Conservation (phyloP, 1,140 invertebrate genomes). For the Drosophila pectinifera region DNA sequence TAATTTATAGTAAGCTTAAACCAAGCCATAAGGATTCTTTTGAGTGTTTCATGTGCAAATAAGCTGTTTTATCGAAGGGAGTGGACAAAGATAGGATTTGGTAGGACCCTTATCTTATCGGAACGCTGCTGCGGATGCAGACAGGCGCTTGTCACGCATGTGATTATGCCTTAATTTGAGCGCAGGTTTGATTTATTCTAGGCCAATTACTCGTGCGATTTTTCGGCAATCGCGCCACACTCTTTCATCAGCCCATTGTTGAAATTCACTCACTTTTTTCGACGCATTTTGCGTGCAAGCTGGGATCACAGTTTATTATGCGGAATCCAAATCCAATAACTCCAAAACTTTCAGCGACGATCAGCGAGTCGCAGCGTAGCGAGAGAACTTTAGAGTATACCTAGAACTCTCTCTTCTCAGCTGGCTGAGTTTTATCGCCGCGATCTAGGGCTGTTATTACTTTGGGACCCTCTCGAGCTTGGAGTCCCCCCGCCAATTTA, state of each 20-base stretch:
- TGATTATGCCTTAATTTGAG: constrained; percentile 81
- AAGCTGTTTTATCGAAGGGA: neutral
- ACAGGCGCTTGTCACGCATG: constrained; percentile 76
- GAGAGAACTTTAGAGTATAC: constrained; percentile 33
- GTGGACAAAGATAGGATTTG: neutral
- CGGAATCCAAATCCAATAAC: constrained; percentile 5
- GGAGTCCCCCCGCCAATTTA: constrained; percentile 39
- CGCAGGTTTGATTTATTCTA: constrained; percentile 69
- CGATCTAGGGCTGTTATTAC: constrained; percentile 29
- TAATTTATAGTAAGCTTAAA: neutral
- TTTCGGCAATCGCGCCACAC: constrained; percentile 23
- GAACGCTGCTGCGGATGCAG: constrained; percentile 28
- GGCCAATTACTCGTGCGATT: constrained; percentile 33
- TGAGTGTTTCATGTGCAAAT: constrained; percentile 9
- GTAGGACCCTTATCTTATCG: constrained; percentile 63
- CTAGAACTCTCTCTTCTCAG: neutral
- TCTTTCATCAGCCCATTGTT: constrained; percentile 48
- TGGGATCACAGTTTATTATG: constrained; percentile 11
- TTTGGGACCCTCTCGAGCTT: constrained; percentile 19
- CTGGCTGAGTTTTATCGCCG: constrained; percentile 26
- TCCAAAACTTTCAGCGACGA: constrained; percentile 24
- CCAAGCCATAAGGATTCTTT: neutral
- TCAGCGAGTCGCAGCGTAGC: constrained; percentile 28
- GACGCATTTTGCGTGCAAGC: constrained; percentile 39
- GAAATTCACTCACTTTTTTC: constrained; percentile 50